Conservation (phyloP, 2,797 vertebrate species). For the Mormyrus hasselquistii region DNA sequence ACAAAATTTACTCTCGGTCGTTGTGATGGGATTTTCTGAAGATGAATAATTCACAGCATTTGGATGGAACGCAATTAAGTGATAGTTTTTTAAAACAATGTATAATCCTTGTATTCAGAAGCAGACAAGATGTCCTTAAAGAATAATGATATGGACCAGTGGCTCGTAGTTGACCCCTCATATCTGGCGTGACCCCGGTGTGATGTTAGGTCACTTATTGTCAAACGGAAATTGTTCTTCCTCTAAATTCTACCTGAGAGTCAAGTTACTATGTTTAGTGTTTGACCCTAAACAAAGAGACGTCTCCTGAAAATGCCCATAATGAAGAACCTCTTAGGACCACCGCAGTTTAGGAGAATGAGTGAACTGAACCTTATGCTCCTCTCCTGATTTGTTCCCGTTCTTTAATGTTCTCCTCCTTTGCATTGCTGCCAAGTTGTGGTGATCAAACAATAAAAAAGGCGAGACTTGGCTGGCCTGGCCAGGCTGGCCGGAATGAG, state of each 20-base stretch:
- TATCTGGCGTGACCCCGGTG: neutral
- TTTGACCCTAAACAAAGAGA: neutral
- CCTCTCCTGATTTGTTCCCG: constrained; percentile 3
- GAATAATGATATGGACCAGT: neutral
- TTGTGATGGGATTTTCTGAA: neutral
- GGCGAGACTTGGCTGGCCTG: neutral
- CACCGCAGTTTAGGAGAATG: neutral
- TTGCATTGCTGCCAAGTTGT: neutral
- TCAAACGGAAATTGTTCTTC: neutral
- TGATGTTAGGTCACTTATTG: neutral
- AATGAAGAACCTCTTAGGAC: neutral
- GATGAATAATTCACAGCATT: neutral
- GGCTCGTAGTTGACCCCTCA: neutral
- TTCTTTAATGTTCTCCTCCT: neutral
- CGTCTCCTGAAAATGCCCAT: neutral
- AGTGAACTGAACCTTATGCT: constrained; percentile 20
- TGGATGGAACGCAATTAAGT: neutral
- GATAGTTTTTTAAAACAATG: neutral
- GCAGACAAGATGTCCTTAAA: neutral
- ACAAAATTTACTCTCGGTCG: neutral
- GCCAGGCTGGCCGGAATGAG: neutral
- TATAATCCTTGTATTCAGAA: neutral
- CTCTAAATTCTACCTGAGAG: neutral
- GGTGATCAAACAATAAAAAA: neutral
- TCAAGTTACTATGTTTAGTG: constrained; percentile 3